Evolutionary conservation across 2,113 vertebrate species (phyloP), one percentile per base, ranked within the genome.

Genomic region (Hassar affinis): DNA sequence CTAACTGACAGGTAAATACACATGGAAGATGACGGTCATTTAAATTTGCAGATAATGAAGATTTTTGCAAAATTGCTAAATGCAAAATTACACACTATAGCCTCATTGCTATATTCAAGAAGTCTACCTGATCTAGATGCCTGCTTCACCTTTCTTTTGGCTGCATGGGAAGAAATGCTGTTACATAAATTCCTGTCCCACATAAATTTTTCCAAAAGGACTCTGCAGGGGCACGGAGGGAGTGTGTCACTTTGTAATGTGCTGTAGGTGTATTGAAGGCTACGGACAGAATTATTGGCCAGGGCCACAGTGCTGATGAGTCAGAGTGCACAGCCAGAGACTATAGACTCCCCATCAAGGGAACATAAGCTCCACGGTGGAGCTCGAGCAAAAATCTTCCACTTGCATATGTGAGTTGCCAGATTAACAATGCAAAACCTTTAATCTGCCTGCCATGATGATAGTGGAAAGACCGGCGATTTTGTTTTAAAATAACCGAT

Each of bases 311-410:
- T 72, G 64, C 81, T 84, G 90, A 84, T 88, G 89, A 91, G 81
- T 92, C 86, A 85, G 88, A 89, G 84, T 85, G 89, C 89, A 79
- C 90, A 91, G 92, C 91, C 91, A 90, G 92, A 88, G 89, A 88
- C 90, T 85, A 38, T 47, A 25, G 87, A 90, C 88, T 91, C 91
- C 94, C 91, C 84, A 89, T 87, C 80, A 93, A 89, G 93, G 90
- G 90, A 92, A 93, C 93, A 93, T 93, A 93, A 93, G 93, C 91
- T 91, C 89, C 86, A 80, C 90, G 87, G 90, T 92, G 87, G 90
- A 91, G 89, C 91, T 89, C 80, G 35, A 88, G 89, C 89, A 92
- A 92, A 77, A 91, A 89, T 89, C 87, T 87, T 83, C 78, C 6
- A 51, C 78, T 54, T 42, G 18, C 62, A 45, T 83, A 77, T 62